Conservation (phyloP, 2,113 vertebrate species). For the Hippocampus mohnikei region DNA sequence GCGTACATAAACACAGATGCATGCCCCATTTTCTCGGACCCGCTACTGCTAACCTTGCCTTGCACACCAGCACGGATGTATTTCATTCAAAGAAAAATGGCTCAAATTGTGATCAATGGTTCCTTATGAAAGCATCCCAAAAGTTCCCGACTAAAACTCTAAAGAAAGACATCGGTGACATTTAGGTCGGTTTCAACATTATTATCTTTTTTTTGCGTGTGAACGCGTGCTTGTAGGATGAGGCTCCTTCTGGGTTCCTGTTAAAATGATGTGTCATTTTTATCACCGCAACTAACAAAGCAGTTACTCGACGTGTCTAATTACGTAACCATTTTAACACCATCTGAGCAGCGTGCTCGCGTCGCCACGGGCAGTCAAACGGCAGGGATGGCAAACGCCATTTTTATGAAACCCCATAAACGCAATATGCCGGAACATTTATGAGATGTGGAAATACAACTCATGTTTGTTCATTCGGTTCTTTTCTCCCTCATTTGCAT, state of each 20-base stretch:
- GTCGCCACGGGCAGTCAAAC: constrained; percentile 1
- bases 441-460: background rate
- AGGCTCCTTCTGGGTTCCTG: constrained; percentile 41
- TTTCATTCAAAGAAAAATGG: background rate
- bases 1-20: background rate
- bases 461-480: background rate
- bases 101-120: background rate
- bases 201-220: background rate
- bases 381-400: background rate
- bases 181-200: constrained; percentile 8
- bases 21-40: background rate
- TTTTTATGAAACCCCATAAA: constrained; percentile 3
- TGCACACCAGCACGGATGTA: background rate
- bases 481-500: constrained; percentile 7
- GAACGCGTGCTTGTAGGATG: constrained; percentile 36
- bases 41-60: background rate
- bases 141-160: background rate
- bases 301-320: constrained; percentile 32
- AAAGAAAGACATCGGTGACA: background rate
- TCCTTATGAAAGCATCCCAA: background rate
- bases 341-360: constrained; percentile 34
- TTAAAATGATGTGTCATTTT: constrained; percentile 52
- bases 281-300: constrained; percentile 35
- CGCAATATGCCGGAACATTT: background rate
- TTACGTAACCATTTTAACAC: constrained; percentile 39